Evolutionary conservation across 1,140 invertebrate species (phyloP), one percentile per base, ranked within the genome.

Genomic region (Onthophagus taurus): DNA sequence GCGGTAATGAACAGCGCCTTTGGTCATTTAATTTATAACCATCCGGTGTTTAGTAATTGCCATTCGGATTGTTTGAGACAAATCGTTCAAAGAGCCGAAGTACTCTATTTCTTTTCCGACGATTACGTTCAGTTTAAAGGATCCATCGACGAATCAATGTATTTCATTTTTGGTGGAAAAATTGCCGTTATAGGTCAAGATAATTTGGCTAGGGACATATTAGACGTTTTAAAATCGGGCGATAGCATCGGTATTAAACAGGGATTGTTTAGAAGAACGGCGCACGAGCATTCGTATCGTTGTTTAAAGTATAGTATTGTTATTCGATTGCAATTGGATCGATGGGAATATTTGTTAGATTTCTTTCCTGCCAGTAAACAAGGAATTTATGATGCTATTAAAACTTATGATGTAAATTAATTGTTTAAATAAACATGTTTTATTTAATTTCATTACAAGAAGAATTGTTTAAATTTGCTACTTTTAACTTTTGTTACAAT

Each of bases 291-390:
- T 12, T 37, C 35, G 14, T 37, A 37, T 19, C 5, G 14, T n/a
- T 4, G 19, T 3, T 21, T 9, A 6, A 37, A 37, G n/a, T 21
- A 23, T 11, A 37, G 35, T 20, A 37, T 37, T 12, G 13, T 37
- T 4, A 12, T 37, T 1, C 13, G 20, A 14, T n/a, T 37, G 3
- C 19, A 37, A 4, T 37, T 19, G 13, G 24, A 20, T 19, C 6
- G 24, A 3, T 37, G 35, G 35, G 18, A 37, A 14, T 37, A 37
- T 16, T 37, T 37, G 17, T 23, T 37, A 23, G 19, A 21, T 6
- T 21, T 20, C 17, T 37, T 37, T 11, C 35, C 35, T 12, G 35
- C 49, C 0, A 38, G 45, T 1, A 51, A 48, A 20, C 21, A n/a
- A n/a, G n/a, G n/a, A n/a, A n/a, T n/a, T n/a, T n/a, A n/a, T n/a